phyloP scores from a whole-genome alignment of 2,797 vertebrate species.

The Orientallactaga sibirica region DNA sequence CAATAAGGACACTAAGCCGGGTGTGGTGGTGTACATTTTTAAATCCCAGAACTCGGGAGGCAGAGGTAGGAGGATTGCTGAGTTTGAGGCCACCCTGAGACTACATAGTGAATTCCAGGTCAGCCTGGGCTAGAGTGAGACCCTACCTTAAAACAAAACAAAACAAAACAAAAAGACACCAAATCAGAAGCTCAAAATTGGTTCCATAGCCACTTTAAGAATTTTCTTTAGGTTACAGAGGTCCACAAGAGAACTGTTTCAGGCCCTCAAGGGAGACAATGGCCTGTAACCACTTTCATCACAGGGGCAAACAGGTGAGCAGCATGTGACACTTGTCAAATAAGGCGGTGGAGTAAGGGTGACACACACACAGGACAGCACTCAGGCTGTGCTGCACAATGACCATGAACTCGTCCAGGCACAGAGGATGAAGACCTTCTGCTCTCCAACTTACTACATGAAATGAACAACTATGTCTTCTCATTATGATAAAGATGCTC shows the following conservation, averaged over 20 bases:
- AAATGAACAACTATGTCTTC: slow-evolving; percentile 40
- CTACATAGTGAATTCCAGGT: too few species aligned
- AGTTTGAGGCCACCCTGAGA: too few species aligned
- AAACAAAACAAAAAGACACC: slow-evolving; percentile 19
- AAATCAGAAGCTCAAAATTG: slow-evolving; percentile 9
- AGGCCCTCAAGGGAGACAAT: neutral
- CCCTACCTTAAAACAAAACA: too few species aligned
- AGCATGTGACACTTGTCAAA: slow-evolving; percentile 10
- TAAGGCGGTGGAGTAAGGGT: slow-evolving; percentile 66
- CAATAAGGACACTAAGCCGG: slow-evolving; percentile 45
- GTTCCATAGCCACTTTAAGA: slow-evolving; percentile 59
- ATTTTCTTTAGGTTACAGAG: slow-evolving; percentile 49
- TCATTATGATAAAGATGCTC: slow-evolving; percentile 38
- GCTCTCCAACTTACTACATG: slow-evolving; percentile 3
- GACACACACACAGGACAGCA: neutral
- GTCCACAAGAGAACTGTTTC: neutral
- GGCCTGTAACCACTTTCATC: neutral
- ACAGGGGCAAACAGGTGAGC: slow-evolving; percentile 6
- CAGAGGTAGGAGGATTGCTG: too few species aligned
- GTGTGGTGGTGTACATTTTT: too few species aligned
- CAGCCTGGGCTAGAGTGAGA: too few species aligned
- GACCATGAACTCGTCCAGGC: slow-evolving; percentile 32
- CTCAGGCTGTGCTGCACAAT: neutral
- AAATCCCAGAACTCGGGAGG: too few species aligned
- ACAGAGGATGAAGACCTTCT: neutral